These are phyloP conservation scores for Uria lomvia DNA, from an alignment of 2,113 vertebrate genomes.

Conservation along the genomic window DNA sequence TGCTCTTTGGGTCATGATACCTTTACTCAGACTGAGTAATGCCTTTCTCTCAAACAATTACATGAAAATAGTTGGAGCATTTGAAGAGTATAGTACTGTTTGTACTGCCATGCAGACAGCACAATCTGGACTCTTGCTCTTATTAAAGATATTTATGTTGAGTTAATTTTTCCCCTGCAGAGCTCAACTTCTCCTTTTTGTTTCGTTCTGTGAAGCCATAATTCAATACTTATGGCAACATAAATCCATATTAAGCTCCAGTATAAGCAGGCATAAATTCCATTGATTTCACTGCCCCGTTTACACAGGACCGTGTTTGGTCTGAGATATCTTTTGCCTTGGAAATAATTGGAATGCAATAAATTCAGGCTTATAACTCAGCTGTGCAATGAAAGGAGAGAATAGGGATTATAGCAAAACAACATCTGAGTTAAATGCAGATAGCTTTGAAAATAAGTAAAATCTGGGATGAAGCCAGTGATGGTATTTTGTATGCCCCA, in stretches of 20 bases:
- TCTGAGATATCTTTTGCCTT: conserved; percentile 21
- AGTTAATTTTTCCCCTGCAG: conserved; percentile 46
- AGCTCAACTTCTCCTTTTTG: conserved; percentile 59
- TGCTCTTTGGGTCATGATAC: conserved; percentile 36
- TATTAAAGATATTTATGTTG: conserved; percentile 30
- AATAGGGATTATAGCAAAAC: not conserved
- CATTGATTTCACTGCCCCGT: conserved; percentile 4
- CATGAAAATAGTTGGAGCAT: not conserved
- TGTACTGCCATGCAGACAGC: conserved; percentile 38
- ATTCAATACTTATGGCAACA: conserved; percentile 52
- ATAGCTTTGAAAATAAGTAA: not conserved
- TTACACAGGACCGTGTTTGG: conserved; percentile 9
- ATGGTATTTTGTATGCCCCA: not conserved
- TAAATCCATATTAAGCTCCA: conserved; percentile 55
- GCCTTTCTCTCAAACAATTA: conserved; percentile 2
- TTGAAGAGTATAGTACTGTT: conserved; percentile 18
- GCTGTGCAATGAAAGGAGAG: conserved; percentile 13
- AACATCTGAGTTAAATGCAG: not conserved
- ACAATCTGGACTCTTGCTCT: conserved; percentile 18
- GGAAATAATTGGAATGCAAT: conserved; percentile 39
- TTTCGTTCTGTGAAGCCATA: conserved; percentile 56
- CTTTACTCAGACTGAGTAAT: conserved; percentile 6
- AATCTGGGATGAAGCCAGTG: not conserved
- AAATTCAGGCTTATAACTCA: conserved; percentile 39
- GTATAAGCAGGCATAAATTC: conserved; percentile 53